phyloP scores from a whole-genome alignment of 1,140 invertebrate genomes.

The Hycleus phaleratus region DNA sequence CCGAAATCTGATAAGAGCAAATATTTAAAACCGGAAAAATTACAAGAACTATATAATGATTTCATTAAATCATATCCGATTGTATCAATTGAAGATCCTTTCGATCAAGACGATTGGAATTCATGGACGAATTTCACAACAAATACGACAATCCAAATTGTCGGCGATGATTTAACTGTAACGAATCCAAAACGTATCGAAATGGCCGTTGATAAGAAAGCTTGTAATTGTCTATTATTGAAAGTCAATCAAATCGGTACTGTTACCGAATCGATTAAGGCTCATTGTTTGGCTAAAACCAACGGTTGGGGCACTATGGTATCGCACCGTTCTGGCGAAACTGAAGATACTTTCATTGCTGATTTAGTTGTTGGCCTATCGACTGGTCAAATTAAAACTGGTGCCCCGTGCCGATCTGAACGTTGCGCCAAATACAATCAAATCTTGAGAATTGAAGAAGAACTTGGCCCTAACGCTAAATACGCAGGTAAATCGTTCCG shows the following conservation, averaged over 20 bases:
- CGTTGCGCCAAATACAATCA: conserved; percentile 98
- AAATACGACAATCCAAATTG: conserved; percentile 78
- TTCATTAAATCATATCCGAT: conserved; percentile 93
- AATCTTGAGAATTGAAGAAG: conserved; percentile 95
- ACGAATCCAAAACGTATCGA: conserved; percentile 87
- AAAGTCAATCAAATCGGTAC: conserved; percentile 98
- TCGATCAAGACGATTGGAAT: conserved; percentile 95
- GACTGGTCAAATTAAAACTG: conserved; percentile 97
- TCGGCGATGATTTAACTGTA: conserved; percentile 93
- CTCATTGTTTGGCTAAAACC: conserved; percentile 85
- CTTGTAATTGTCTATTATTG: conserved; percentile 92
- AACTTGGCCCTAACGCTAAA: conserved; percentile 80
- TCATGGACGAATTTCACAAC: conserved; percentile 80
- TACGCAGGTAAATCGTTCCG: conserved; percentile 94
- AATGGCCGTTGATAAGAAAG: conserved; percentile 91
- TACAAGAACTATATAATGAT: conserved; percentile 79
- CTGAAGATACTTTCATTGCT: conserved; percentile 97
- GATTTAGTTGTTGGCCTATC: conserved; percentile 95
- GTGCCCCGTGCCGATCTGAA: conserved; percentile 97
- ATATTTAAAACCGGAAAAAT: conserved; percentile 68
- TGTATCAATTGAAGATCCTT: conserved; percentile 96
- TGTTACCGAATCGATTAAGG: conserved; percentile 93
- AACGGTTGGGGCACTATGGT: conserved; percentile 98
- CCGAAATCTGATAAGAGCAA: conserved; percentile 73
- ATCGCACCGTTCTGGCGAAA: conserved; percentile 94